Percentiles rank a stretch among this genome's conserved stretches.
Evolutionary conservation across 2,888 invertebrate genomes (phyloP).

Genomic region (Oligia fasciuncula): DNA sequence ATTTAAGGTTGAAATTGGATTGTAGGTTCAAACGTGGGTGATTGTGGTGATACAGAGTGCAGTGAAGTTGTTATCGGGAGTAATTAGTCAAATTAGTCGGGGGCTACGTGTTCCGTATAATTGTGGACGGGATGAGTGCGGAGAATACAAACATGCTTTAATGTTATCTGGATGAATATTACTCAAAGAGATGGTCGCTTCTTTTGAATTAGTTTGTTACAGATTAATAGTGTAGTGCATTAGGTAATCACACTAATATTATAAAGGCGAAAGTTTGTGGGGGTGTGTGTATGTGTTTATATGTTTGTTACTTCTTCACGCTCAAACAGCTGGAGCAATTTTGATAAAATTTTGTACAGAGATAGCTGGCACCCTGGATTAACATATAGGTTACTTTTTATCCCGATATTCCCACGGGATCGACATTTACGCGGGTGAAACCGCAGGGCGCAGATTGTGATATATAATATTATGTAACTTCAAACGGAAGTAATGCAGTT

Average conservation of each 20-base stretch:
- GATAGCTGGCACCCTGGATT: too few relatives aligned
- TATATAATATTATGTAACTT: not conserved
- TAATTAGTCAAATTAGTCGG: conserved; percentile 85
- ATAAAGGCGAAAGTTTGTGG: too few relatives aligned
- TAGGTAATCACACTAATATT: not conserved
- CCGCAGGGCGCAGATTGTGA: too few relatives aligned
- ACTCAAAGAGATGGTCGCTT: conserved; percentile 28
- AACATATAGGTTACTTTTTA: too few relatives aligned
- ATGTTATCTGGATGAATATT: conserved; percentile 54
- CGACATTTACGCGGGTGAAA: too few relatives aligned
- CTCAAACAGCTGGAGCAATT: too few relatives aligned
- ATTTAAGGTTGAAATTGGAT: conserved; percentile 55
- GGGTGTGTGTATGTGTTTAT: too few relatives aligned
- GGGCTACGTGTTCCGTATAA: conserved; percentile 70
- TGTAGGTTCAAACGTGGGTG: conserved; percentile 55
- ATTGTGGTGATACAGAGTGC: conserved; percentile 69
- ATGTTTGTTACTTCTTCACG: too few relatives aligned
- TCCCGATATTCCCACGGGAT: too few relatives aligned
- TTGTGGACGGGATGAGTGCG: conserved; percentile 42
- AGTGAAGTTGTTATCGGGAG: conserved; percentile 76
- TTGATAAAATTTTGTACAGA: too few relatives aligned
- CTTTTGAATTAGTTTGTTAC: not conserved
- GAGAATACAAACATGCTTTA: conserved; percentile 38
- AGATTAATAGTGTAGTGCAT: conserved; percentile 1
- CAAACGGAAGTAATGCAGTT: not conserved